Base-by-base conservation (phyloP, 2,113 vertebrate genomes). In the Chlamydotis undulata region DNA sequence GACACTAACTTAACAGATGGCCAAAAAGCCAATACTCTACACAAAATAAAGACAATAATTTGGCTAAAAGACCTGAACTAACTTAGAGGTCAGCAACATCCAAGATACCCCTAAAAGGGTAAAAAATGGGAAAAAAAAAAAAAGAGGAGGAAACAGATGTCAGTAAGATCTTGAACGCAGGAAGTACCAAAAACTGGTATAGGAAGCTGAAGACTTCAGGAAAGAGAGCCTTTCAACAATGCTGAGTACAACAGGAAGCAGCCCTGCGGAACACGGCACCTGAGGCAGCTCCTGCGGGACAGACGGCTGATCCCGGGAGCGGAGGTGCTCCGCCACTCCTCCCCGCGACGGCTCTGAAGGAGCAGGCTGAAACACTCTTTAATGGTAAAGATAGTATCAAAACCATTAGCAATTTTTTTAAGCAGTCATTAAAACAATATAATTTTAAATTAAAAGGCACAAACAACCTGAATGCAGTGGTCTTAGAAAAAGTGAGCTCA, bases 71-170 rank as follows among this genome's bases (percentile, higher is more conserved):
- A 50, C 25, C 52, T 37, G 4, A 83, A 41, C 17, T 4, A 14
- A 4, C 24, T 63, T 23, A 53, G 45, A 53, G 23, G 29, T 4
- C 6, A 28, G 9, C 5, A 60, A 69, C 33, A 41, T 35, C 57
- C 64, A 29, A 57, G 89, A 49, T 14, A 64, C 57, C 71, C 45
- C 61, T 41, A 29, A 79, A 75, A 88, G 9, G n/a, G 57, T 28
- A 78, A 78, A 24, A 82, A 83, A 43, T 15, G 49, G 21, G 55
- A 11, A 67, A 67, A 9, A 70, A 67, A 19, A 91, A 89, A 83
- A 19, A 91, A 89, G 79, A 71, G 61, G 52, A 93, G 92, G 92
- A 97, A 96, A 94, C 94, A 95, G 96, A 71, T 95, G 90, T 90
- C 95, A 60, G 14, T 53, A 37, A 35, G 50, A 76, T 82, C 61